These are phyloP conservation scores for Tragulus kanchil DNA, from an alignment of 2,113 vertebrate genomes.

Conservation along the genomic window DNA sequence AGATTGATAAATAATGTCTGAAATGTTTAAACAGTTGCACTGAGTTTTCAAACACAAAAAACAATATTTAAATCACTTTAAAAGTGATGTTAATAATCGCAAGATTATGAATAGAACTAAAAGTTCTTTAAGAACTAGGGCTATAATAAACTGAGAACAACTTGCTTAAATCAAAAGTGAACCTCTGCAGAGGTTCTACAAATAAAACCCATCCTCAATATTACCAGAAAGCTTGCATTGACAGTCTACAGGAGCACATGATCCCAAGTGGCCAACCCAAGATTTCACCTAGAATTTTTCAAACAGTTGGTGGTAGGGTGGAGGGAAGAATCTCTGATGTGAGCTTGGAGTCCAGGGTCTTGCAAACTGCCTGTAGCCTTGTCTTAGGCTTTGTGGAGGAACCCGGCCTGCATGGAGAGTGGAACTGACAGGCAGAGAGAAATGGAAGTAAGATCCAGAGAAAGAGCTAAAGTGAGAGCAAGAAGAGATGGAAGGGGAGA, in stretches of 20 bases:
- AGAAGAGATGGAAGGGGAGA: not conserved
- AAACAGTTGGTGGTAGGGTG: not conserved
- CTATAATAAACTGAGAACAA: conserved; percentile 40
- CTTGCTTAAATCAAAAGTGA: conserved; percentile 49
- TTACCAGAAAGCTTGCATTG: not conserved
- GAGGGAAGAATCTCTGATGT: not conserved
- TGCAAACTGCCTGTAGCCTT: not conserved
- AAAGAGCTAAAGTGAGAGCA: not conserved
- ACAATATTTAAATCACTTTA: conserved; percentile 24
- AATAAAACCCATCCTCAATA: conserved; percentile 8
- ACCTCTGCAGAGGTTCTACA: conserved; percentile 15
- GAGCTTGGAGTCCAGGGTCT: not conserved
- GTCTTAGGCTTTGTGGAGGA: not conserved
- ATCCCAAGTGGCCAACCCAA: not conserved
- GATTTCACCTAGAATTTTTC: conserved; percentile 21
- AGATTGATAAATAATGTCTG: conserved; percentile 14
- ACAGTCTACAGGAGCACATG: not conserved
- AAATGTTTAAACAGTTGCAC: conserved; percentile 48
- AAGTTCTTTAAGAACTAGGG: not conserved
- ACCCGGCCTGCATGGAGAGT: not conserved
- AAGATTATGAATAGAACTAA: conserved; percentile 39
- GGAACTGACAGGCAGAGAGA: not conserved
- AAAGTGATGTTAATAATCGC: conserved; percentile 34
- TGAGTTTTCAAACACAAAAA: conserved; percentile 56
- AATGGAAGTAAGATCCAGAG: not conserved